Conservation (phyloP, 2,113 vertebrate genomes). For the Dascyllus trimaculatus region DNA sequence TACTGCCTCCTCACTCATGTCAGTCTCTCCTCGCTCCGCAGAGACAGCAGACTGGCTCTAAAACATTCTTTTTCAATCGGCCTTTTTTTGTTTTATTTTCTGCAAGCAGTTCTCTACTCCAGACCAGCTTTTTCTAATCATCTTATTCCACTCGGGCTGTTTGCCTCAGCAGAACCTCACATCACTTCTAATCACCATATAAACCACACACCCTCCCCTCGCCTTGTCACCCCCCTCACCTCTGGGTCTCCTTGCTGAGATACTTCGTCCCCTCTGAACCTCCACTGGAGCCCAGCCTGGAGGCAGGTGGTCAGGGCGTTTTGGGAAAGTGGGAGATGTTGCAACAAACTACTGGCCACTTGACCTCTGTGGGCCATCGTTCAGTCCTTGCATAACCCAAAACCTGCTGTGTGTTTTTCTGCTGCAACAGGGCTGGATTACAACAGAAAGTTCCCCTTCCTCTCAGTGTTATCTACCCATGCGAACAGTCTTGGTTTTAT, state of each 20-base stretch:
- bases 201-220: not conserved
- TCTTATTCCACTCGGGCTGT: slow-evolving; percentile 33
- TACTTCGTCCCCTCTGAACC: slow-evolving; percentile 11
- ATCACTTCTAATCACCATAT: slow-evolving; percentile 46
- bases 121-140: slow-evolving; percentile 50
- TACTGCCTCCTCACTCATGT: slow-evolving; percentile 29
- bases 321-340: slow-evolving; percentile 39
- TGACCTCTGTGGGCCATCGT: slow-evolving; percentile 38
- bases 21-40: slow-evolving; percentile 27
- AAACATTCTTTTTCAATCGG: slow-evolving; percentile 32
- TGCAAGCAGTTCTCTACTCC: slow-evolving; percentile 4
- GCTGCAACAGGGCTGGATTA: not conserved
- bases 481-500: no score
- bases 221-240: slow-evolving; percentile 3
- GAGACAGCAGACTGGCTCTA: slow-evolving; percentile 34
- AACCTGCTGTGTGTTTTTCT: slow-evolving; percentile 11
- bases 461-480: no score
- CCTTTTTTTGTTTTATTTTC: slow-evolving; percentile 23
- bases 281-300: slow-evolving; percentile 42
- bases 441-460: no score
- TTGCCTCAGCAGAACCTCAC: slow-evolving; percentile 40
- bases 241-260: not conserved
- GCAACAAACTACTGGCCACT: slow-evolving; percentile 39
- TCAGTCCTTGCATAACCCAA: slow-evolving; percentile 20
- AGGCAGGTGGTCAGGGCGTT: slow-evolving; percentile 41